Evolutionary conservation across 1,140 invertebrate genomes (phyloP).

Genomic region (Acromyrmex heyeri): DNA sequence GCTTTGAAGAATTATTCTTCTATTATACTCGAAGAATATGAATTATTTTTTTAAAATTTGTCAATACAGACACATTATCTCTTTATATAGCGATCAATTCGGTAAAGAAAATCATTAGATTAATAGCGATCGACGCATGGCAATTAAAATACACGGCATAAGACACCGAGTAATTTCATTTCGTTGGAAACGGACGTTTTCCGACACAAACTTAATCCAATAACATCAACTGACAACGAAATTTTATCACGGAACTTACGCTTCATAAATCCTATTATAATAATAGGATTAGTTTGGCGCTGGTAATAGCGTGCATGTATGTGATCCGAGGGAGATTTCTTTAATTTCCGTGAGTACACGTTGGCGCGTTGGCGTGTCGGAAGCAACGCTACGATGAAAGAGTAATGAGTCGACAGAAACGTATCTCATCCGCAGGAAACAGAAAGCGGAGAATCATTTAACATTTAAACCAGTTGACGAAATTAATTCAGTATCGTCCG

Average conservation of each 20-base stretch:
- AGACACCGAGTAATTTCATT: slow-evolving; percentile 38
- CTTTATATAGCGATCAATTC: not conserved
- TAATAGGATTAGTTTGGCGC: slow-evolving; percentile 30
- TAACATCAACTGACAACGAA: slow-evolving; percentile 45
- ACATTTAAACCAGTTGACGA: slow-evolving; percentile 15
- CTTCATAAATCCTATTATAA: slow-evolving; percentile 51
- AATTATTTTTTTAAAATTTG: not conserved
- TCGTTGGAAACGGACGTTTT: slow-evolving; percentile 9
- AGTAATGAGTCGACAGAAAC: slow-evolving; percentile 32
- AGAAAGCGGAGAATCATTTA: slow-evolving; percentile 4
- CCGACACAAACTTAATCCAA: slow-evolving; percentile 31
- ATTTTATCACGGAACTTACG: slow-evolving; percentile 39
- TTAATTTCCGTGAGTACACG: slow-evolving; percentile 49
- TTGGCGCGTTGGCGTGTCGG: slow-evolving; percentile 13
- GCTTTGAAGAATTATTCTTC: not conserved
- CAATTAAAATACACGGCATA: slow-evolving; percentile 20
- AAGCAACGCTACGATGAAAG: slow-evolving; percentile 28
- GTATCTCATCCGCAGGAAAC: not conserved
- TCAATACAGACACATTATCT: not conserved
- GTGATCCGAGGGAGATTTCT: slow-evolving; percentile 28
- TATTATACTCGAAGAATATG: not conserved
- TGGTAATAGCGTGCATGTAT: slow-evolving; percentile 24
- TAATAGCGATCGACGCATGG: slow-evolving; percentile 5
- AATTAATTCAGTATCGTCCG: slow-evolving; percentile 19
- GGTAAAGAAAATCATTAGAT: not conserved